These are phyloP conservation scores for Stomorhina lunata DNA, from an alignment of 2,888 invertebrate species.

Conservation along the genomic window DNA sequence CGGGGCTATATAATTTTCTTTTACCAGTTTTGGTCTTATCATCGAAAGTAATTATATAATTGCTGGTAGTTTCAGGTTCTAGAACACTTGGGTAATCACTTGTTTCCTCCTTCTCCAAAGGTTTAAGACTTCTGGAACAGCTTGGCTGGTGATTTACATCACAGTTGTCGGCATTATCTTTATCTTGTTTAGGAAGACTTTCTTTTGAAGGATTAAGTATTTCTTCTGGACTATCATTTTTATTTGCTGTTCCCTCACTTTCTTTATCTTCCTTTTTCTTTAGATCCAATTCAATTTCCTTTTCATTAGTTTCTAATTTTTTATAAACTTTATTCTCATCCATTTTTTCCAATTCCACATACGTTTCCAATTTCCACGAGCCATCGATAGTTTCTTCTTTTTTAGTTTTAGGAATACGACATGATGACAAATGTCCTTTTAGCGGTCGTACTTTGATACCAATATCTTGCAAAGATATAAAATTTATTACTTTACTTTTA, in stretches of 20 bases:
- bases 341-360: neutral
- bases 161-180: neutral
- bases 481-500: neutral
- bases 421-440: constrained; percentile 37
- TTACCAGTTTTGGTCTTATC: neutral
- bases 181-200: neutral
- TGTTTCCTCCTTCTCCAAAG: neutral
- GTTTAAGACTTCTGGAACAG: neutral
- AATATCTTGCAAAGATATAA: constrained; percentile 40
- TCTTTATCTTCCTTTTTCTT: too few species aligned
- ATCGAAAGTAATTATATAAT: neutral
- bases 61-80: neutral
- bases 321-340: neutral
- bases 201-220: too few species aligned
- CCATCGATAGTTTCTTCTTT: neutral
- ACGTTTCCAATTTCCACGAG: constrained; percentile 30
- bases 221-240: too few species aligned
- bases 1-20: constrained; percentile 15
- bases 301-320: neutral
- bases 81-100: neutral
- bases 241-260: too few species aligned
- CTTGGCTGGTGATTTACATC: neutral
- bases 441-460: constrained; percentile 33
- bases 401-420: constrained; percentile 47
- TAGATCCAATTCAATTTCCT: too few species aligned